Conservation (phyloP, 2,113 vertebrate species). For the Pristiophorus japonicus region DNA sequence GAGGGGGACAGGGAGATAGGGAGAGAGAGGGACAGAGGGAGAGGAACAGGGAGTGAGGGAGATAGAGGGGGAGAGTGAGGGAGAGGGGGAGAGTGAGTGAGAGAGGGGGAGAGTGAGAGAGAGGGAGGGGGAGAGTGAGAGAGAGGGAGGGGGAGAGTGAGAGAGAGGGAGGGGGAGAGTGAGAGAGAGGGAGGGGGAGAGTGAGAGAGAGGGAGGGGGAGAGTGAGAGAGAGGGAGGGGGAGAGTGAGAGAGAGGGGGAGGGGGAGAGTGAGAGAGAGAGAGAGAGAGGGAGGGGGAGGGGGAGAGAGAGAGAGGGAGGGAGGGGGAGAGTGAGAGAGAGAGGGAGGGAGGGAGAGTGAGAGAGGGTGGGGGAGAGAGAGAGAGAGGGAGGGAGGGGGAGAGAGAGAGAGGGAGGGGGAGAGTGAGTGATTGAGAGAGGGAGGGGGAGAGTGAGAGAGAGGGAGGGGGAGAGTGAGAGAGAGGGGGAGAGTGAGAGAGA, state of each 20-base stretch:
- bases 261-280: not conserved
- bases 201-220: not conserved
- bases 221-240: not conserved
- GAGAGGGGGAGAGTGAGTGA: not conserved
- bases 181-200: not conserved
- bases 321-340: not conserved
- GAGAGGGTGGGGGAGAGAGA: not conserved
- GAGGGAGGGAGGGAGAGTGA: not conserved
- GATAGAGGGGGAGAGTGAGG: not conserved
- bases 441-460: not conserved
- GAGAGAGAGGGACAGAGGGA: not conserved
- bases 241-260: not conserved
- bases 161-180: not conserved
- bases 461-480: not conserved
- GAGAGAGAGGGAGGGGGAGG: not conserved
- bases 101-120: too few species aligned
- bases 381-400: not conserved
- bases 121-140: not conserved
- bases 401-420: not conserved
- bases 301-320: too few species aligned
- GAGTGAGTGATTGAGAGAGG: not conserved
- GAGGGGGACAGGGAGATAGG: not conserved
- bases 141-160: not conserved
- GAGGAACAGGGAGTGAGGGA: not conserved
- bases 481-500: not conserved